Evolutionary conservation across 2,888 invertebrate species (phyloP).

Genomic region (Zelleria hepariella): DNA sequence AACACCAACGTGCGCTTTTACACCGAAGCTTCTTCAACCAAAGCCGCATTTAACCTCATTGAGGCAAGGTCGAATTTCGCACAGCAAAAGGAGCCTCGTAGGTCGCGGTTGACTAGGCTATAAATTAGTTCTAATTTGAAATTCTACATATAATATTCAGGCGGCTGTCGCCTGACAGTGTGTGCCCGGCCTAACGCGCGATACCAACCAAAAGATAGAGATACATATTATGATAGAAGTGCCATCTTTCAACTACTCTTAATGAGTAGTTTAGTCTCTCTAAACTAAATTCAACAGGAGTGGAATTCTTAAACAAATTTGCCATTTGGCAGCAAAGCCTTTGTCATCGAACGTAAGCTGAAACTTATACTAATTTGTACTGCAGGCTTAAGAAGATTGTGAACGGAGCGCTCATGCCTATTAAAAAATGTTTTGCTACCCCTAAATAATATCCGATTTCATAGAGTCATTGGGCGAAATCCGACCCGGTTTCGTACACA

Average conservation of each 20-base stretch:
- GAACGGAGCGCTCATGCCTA: too few relatives aligned
- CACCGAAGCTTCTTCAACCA: background rate
- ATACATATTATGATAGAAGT: background rate
- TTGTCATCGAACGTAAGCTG: too few relatives aligned
- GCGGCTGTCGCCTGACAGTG: background rate
- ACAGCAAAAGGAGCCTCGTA: background rate
- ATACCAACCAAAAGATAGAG: background rate
- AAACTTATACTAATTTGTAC: too few relatives aligned
- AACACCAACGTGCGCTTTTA: background rate
- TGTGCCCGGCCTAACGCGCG: background rate
- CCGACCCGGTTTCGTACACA: too few relatives aligned
- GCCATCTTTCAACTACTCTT: background rate
- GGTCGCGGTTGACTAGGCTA: background rate
- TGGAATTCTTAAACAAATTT: too few relatives aligned
- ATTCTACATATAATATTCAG: background rate
- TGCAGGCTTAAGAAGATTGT: too few relatives aligned
- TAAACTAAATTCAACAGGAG: too few relatives aligned
- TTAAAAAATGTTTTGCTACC: too few relatives aligned
- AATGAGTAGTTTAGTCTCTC: too few relatives aligned
- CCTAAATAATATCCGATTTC: too few relatives aligned
- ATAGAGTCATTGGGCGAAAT: too few relatives aligned
- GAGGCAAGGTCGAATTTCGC: background rate
- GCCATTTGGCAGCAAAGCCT: too few relatives aligned
- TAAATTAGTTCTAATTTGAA: background rate
- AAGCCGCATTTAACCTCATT: background rate